Base-by-base conservation (phyloP, 2,797 vertebrate genomes). In the Alectoris magna region DNA sequence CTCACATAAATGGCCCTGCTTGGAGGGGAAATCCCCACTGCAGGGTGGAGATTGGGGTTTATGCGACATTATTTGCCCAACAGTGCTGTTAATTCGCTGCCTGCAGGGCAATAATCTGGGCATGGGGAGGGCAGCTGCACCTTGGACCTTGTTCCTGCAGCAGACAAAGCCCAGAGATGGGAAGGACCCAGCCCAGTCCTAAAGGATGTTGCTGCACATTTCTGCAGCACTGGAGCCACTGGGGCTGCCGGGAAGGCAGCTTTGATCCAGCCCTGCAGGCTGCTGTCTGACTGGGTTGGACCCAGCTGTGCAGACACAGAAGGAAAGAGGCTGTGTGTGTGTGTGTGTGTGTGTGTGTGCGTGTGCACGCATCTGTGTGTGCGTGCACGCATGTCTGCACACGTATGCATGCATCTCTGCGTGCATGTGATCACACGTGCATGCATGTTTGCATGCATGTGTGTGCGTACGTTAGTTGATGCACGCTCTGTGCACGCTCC, bases 71-170 rank as follows among this genome's bases (percentile, higher is more conserved):
- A 23, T 75, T 84, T 75, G 31, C 55, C 36, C 72, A 3, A 2
- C 0, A 3, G 24, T 0, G 38, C 38, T 49, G 2, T 21, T 69
- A 62, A 29, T 67, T 70, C 56, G 27, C 79, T 56, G 67, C 48
- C 29, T 1, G 14, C 1, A 6, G 63, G 41, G 16, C 8, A 17
- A 1, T 1, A 0, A 0, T 36, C 1, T 3, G 0, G 2, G 63
- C 59, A 9, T 0, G 0, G 68, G 17, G 22, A 4, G 0, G 38
- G n/a, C 1, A 4, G 8, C 39, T 66, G 71, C n/a, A n/a, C n/a
- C 55, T 26, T 2, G 62, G 51, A 1, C 10, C 0, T 18, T 22
- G 43, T 24, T 60, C 53, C 38, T 29, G 4, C 11, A 39, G 53
- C 27, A 36, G 10, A 36, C 10, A 7, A 19, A 7, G 71, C 71